Percentiles rank a stretch among this genome's conserved stretches.
These are phyloP conservation scores for Protonemura montana DNA, from an alignment of 2,888 invertebrate genomes.

Conservation along the genomic window DNA sequence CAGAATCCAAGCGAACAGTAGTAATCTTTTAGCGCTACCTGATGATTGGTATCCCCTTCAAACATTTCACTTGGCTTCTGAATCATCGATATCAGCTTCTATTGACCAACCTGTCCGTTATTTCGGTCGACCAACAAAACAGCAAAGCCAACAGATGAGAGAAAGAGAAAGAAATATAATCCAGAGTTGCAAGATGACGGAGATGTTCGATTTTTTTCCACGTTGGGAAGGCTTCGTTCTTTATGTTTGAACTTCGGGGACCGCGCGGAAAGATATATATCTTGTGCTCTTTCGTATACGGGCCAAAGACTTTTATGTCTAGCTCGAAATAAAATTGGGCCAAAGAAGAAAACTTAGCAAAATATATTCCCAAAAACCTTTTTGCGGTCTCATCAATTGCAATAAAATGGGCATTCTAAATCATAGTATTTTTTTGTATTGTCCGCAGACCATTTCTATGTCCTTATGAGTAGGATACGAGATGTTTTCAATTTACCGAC, in stretches of 20 bases:
- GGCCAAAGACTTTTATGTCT: not conserved
- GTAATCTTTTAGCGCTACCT: not conserved
- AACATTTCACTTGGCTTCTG: constrained; percentile 3
- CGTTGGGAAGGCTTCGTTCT: not conserved
- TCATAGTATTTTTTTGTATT: not conserved
- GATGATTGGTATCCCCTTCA: constrained; percentile 17
- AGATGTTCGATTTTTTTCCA: not conserved
- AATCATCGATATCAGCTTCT: not conserved
- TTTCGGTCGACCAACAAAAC: not conserved
- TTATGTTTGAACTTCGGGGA: not conserved
- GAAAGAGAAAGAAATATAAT: not conserved
- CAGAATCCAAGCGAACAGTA: not conserved
- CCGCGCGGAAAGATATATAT: not conserved
- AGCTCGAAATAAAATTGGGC: not conserved
- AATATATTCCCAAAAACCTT: not conserved
- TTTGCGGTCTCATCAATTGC: not conserved
- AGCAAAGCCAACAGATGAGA: not conserved
- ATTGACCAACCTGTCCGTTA: constrained; percentile 8
- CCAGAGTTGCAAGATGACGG: not conserved
- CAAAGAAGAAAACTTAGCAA: not conserved
- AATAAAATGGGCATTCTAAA: not conserved
- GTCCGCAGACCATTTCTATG: no score
- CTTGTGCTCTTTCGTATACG: not conserved
- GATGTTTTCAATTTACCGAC: not conserved
- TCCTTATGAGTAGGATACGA: not conserved